phyloP scores from a whole-genome alignment of 2,797 vertebrate genomes.

The Heteromormyrus szaboi region DNA sequence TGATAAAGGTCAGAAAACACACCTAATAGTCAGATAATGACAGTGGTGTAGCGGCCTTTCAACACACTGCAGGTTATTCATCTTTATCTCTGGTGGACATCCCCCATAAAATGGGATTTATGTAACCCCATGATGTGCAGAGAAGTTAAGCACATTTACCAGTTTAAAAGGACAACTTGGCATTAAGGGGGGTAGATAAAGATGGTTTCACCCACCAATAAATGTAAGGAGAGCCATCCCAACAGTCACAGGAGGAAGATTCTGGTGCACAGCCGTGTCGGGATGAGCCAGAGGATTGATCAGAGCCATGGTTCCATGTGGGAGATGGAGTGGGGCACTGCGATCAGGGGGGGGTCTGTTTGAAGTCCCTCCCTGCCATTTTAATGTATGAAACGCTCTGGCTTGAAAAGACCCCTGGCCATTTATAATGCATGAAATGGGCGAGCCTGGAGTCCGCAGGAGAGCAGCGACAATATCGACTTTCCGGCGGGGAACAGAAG shows the following conservation, averaged over 20 bases:
- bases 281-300: neutral
- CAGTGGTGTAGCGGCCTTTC: slow-evolving; percentile 6
- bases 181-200: neutral
- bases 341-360: neutral
- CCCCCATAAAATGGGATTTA: slow-evolving; percentile 5
- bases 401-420: neutral
- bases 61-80: slow-evolving; percentile 14
- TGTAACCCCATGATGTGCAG: slow-evolving; percentile 10
- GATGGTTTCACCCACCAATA: neutral
- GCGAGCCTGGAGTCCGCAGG: neutral
- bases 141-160: slow-evolving; percentile 17
- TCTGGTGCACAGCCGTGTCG: neutral
- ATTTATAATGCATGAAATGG: slow-evolving; percentile 10
- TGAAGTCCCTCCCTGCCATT: neutral
- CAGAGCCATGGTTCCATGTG: neutral
- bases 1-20: slow-evolving; percentile 25
- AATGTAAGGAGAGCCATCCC: neutral
- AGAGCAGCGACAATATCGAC: neutral
- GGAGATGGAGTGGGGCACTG: neutral
- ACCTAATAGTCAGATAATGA: slow-evolving; percentile 27
- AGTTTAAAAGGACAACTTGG: neutral
- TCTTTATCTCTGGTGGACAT: slow-evolving; percentile 20
- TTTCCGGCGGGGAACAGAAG: neutral
- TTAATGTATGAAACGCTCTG: neutral
- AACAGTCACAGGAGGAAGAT: neutral